Evolutionary conservation across 1,140 invertebrate species (phyloP).

Genomic region (Scaptomyza graminum): DNA sequence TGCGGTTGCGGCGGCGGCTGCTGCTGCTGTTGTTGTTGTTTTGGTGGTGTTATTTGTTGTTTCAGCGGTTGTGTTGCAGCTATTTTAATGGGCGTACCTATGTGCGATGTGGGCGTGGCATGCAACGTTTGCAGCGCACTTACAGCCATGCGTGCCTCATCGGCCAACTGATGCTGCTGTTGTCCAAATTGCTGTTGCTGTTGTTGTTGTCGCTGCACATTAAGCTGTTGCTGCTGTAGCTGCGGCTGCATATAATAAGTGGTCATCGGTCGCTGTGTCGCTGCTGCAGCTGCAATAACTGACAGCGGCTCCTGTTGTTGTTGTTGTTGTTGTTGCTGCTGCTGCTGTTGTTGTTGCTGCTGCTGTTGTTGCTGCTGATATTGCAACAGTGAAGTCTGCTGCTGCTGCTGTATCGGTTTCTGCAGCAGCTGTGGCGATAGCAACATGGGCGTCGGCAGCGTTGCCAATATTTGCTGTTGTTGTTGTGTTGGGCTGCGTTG

Average conservation of each 20-base stretch:
- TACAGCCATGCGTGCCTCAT: conserved; percentile 69
- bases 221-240: conserved; percentile 35
- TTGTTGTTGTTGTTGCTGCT: conserved; percentile 26
- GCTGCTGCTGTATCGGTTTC: conserved; percentile 18
- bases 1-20: conserved; percentile 12
- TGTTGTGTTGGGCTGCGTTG: conserved; percentile 65
- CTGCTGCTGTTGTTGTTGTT: conserved; percentile 21
- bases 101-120: conserved; percentile 56
- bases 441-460: conserved; percentile 69
- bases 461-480: conserved; percentile 67
- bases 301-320: conserved; percentile 60
- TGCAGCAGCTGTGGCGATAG: conserved; percentile 62
- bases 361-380: conserved; percentile 36
- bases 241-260: conserved; percentile 56
- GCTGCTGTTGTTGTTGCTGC: conserved; percentile 24
- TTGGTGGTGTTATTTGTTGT: conserved; percentile 34
- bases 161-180: conserved; percentile 56
- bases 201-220: conserved; percentile 21
- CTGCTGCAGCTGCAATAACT: conserved; percentile 64
- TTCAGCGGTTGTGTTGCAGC: conserved; percentile 32
- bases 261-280: conserved; percentile 48
- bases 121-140: conserved; percentile 68
- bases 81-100: conserved; percentile 41
- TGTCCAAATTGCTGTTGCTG: conserved; percentile 18
- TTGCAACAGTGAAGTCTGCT: conserved; percentile 41